Evolutionary conservation across 2,888 invertebrate species (phyloP), one percentile per base, ranked within the genome.

Genomic region (Octodonta nipae): DNA sequence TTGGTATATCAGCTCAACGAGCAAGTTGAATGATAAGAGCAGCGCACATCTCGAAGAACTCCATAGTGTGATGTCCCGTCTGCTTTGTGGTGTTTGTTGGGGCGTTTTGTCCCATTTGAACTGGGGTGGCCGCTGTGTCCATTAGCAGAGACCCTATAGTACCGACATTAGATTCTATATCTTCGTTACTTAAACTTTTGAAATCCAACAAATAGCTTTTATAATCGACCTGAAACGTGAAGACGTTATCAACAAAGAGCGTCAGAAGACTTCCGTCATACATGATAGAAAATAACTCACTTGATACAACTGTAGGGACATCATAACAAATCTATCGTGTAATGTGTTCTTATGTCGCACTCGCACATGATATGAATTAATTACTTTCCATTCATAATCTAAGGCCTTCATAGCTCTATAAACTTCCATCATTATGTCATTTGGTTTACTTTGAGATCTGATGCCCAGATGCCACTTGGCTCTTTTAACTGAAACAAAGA

Each of bases 1-100:
- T 3, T 10, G 26, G 26, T 26, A 2, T 3, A 15, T 14, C 6
- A 8, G 4, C 6, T 64, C 73, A 93, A 64, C 93, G 84, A 15
- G 98, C 98, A 40, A 99, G 69, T 50, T 98, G 95, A 40, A 95
- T 93, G 50, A 99, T 99, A 27, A 99, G 71, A 2, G 91, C 88
- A 12, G 98, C 93, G 64, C 98, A 98, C 93, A 98, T 98, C 68
- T 99, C 98, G 57, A 99, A 99, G 68, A 99, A 99, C 66, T 98
- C 96, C 87, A 99, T 92, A 2, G 96, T 96, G 61, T 93, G 92
- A 56, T 96, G 93, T 0, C 85, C 86, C 13, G 52, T 50, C n/a
- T 46, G 41, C 37, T 54, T 54, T 16, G 34, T 45, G 13, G 61
- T 38, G 22, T 37, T 32, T 15, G 37, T 14, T 2, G 27, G 13